Conservation (phyloP, 2,888 invertebrate species). For the Creontiades dilutus region DNA sequence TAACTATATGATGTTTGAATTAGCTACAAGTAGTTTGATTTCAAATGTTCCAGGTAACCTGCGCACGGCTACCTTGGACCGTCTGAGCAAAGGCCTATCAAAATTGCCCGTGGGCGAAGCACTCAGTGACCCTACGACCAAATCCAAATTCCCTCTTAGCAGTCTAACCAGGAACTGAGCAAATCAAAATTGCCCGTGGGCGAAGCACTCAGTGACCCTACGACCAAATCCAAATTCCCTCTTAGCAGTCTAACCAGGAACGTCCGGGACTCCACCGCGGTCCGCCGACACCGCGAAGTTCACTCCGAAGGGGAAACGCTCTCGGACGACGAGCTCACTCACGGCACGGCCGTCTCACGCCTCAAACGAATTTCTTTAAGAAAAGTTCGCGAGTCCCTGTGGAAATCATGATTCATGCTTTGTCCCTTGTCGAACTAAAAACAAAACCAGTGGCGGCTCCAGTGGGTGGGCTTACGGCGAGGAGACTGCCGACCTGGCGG, state of each 20-base stretch:
- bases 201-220: conserved; percentile 83
- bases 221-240: conserved; percentile 77
- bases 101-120: conserved; percentile 82
- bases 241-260: conserved; percentile 75
- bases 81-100: conserved; percentile 85
- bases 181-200: too few relatives aligned
- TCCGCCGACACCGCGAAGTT: conserved; percentile 82
- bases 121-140: conserved; percentile 82
- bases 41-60: conserved; percentile 78
- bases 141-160: conserved; percentile 76
- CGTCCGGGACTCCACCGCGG: conserved; percentile 76
- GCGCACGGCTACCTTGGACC: conserved; percentile 81
- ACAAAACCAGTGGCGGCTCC: not conserved
- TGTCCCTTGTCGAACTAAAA: conserved; percentile 61
- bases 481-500: too few relatives aligned
- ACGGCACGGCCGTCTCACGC: conserved; percentile 87
- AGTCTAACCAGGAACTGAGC: conserved; percentile 75
- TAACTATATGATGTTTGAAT: too few relatives aligned
- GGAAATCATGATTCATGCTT: conserved; percentile 83
- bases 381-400: conserved; percentile 84
- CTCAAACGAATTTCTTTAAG: conserved; percentile 89
- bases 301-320: conserved; percentile 87
- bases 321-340: conserved; percentile 83
- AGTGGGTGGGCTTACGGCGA: not conserved
- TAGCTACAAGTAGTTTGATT: not conserved